Evolutionary conservation across 2,113 vertebrate species (phyloP).

Genomic region (Sapajus apella): DNA sequence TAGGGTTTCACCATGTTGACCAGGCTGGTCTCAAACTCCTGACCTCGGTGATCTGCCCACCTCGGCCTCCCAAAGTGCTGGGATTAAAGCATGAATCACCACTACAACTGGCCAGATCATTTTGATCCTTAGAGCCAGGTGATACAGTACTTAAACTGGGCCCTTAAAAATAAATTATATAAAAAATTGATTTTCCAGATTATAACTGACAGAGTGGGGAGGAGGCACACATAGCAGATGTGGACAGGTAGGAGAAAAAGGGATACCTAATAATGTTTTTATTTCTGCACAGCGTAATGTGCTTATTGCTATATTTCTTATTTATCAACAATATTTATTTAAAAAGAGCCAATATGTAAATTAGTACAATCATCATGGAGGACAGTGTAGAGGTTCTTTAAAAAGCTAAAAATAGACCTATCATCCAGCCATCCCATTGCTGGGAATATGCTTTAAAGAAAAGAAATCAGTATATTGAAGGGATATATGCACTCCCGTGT

Average conservation of each 20-base stretch:
- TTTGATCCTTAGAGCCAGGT: not conserved
- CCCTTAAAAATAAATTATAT: not conserved
- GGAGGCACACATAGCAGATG: not conserved
- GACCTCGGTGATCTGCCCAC: too few relatives aligned
- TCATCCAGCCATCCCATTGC: too few relatives aligned
- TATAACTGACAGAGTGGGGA: not conserved
- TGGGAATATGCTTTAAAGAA: too few relatives aligned
- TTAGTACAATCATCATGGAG: too few relatives aligned
- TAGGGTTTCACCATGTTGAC: too few relatives aligned
- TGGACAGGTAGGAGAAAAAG: not conserved
- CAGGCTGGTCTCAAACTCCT: too few relatives aligned
- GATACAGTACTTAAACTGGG: not conserved
- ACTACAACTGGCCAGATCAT: not conserved
- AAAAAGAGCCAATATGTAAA: not conserved
- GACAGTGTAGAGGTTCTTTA: too few relatives aligned
- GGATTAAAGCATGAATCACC: too few relatives aligned
- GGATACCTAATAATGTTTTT: not conserved
- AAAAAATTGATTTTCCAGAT: not conserved
- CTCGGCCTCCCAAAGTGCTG: too few relatives aligned
- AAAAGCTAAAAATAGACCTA: too few relatives aligned
- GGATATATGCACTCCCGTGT: too few relatives aligned
- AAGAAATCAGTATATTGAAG: too few relatives aligned
- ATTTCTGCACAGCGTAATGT: not conserved
- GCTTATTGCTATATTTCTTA: not conserved
- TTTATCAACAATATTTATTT: constrained; percentile 39